Base-by-base conservation (phyloP, 2,113 vertebrate genomes). In the Pyrgilauda ruficollis region DNA sequence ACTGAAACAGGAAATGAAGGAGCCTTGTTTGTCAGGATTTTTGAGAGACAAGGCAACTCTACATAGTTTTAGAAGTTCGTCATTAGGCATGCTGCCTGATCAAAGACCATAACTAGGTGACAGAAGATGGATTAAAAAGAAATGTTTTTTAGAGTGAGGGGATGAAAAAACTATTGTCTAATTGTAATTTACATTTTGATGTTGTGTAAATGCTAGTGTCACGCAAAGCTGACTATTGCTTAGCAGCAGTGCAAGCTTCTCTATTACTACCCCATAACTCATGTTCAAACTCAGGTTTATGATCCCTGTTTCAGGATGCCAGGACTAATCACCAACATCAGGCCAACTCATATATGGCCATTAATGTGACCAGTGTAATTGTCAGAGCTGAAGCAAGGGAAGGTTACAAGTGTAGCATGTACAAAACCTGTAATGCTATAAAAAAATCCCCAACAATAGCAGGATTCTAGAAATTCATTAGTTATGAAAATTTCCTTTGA, bases 381-480 rank as follows among this genome's bases (percentile, higher is more conserved):
- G 0, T 20, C 31, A 81, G 30, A 47, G 67, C 2, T 27, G 27
- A 70, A 63, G 76, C 30, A 66, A 86, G 30, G 30, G 10, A 35
- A 78, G 11, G 13, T 59, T 72, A 63, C 22, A 59, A 49, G 21
- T 17, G 41, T 4, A 84, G 37, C 53, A 77, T 4, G 7, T 18
- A 62, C 3, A 90, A 84, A 79, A 2, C 19, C 31, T 30, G 3
- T n/a, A 62, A 33, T 0, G 0, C 79, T 44, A 21, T 14, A 31
- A 15, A 63, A 63, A 24, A 0, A 0, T 0, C 1, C 12, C 3
- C 56, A 9, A 9, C 21, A 11, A 11, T 2, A 37, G 23, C 31
- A 53, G 23, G 26, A 31, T 18, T 75, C 41, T 31, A 47, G 7
- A 68, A 91, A 64, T 64, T 44, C 1, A 68, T 41, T 22, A 55